phyloP scores from a whole-genome alignment of 2,113 vertebrate genomes.

The Delphinus delphis region DNA sequence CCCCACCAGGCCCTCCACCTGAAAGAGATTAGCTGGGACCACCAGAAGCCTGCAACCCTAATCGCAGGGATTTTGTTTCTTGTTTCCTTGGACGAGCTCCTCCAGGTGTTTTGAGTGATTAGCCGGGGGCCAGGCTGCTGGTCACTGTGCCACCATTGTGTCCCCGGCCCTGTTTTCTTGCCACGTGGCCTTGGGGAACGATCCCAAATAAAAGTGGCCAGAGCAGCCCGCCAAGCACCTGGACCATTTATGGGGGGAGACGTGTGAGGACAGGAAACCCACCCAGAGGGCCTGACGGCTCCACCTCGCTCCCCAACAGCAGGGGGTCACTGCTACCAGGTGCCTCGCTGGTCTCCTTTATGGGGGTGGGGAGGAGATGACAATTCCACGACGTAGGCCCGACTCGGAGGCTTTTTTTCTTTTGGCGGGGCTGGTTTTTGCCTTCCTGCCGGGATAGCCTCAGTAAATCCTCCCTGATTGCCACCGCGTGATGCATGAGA shows the following conservation, averaged over 20 bases:
- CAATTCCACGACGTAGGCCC: not conserved
- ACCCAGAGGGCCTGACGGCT: not conserved
- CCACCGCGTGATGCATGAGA: constrained; percentile 49
- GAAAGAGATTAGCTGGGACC: constrained; percentile 94
- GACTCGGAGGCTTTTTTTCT: not conserved
- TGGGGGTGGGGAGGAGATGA: not conserved
- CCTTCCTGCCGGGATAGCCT: not conserved
- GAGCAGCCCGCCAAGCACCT: constrained; percentile 73
- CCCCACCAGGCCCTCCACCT: constrained; percentile 91
- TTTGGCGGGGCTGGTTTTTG: not conserved
- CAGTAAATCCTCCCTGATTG: constrained; percentile 74
- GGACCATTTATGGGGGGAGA: constrained; percentile 58
- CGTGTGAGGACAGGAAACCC: constrained; percentile 4
- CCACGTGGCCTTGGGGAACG: constrained; percentile 73
- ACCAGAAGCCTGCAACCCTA: constrained; percentile 92
- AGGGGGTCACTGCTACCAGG: not conserved
- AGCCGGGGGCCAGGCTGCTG: constrained; percentile 72
- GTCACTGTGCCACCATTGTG: constrained; percentile 83
- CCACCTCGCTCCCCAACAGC: accelerated
- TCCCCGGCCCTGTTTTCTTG: constrained; percentile 74
- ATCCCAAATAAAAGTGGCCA: constrained; percentile 84
- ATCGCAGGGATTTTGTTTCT: constrained; percentile 95
- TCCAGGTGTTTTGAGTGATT: constrained; percentile 96
- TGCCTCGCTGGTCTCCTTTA: not conserved
- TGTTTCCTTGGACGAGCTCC: constrained; percentile 85